These are phyloP conservation scores for Calliphora vicina DNA, from an alignment of 1,140 invertebrate genomes.

Conservation along the genomic window DNA sequence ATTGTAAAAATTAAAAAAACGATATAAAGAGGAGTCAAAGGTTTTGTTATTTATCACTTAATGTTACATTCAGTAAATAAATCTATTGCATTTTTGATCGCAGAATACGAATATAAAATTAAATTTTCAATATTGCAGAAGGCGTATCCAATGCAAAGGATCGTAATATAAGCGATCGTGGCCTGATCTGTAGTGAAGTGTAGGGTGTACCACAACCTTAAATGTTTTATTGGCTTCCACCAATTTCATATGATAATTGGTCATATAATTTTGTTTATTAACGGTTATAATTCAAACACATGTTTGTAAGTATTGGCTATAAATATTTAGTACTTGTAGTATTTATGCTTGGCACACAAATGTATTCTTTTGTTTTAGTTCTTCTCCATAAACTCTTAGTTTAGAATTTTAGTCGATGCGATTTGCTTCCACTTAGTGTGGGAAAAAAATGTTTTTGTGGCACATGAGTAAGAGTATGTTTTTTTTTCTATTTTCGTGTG, in stretches of 20 bases:
- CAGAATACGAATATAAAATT: no score
- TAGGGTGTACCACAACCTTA: not conserved
- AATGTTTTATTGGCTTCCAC: not conserved
- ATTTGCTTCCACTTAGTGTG: not conserved
- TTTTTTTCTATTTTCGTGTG: not conserved
- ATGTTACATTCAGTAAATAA: no score
- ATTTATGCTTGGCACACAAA: not conserved
- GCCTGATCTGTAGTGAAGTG: not conserved
- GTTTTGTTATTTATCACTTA: no score
- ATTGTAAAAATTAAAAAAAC: no score
- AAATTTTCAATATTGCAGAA: no score
- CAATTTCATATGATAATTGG: not conserved
- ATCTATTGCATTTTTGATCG: no score
- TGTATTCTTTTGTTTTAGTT: no score
- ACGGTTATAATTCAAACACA: not conserved
- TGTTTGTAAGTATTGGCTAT: not conserved
- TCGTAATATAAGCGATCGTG: no score
- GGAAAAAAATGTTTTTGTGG: not conserved
- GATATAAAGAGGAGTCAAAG: no score
- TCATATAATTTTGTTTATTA: not conserved
- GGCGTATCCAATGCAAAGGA: no score
- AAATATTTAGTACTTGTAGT: not conserved
- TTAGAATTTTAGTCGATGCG: not conserved
- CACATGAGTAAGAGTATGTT: no score
- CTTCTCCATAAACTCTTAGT: not conserved